These are phyloP conservation scores for Ectropis crepuscularia DNA, from an alignment of 2,888 invertebrate species.

Conservation along the genomic window DNA sequence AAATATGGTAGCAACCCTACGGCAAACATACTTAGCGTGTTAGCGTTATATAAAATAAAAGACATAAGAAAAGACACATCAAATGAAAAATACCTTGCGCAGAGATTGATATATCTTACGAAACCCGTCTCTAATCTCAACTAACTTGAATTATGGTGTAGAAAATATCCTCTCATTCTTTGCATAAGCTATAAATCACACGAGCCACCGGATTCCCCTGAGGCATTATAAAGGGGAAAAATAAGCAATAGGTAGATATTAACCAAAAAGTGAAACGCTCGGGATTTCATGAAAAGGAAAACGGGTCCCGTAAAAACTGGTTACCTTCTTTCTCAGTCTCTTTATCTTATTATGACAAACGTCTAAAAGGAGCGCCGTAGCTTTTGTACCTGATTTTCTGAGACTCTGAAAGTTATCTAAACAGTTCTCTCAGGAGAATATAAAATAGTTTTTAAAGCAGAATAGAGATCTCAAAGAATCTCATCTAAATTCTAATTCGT, in stretches of 20 bases:
- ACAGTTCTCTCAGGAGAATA: slow-evolving; percentile 15
- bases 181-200: slow-evolving; percentile 81
- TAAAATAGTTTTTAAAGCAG: slow-evolving; percentile 19
- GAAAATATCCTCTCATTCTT: slow-evolving; percentile 81
- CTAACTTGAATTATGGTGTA: slow-evolving; percentile 79
- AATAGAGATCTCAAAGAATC: slow-evolving; percentile 17
- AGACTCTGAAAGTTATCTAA: slow-evolving; percentile 17
- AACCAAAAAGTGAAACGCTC: slow-evolving; percentile 63
- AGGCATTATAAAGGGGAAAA: slow-evolving; percentile 71
- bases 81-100: slow-evolving; percentile 19
- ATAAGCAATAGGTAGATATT: slow-evolving; percentile 77
- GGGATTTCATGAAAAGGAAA: slow-evolving; percentile 47
- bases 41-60: neutral
- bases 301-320: slow-evolving; percentile 34
- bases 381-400: slow-evolving; percentile 13
- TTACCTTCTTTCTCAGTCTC: slow-evolving; percentile 16
- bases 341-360: slow-evolving; percentile 31
- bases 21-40: too few species aligned
- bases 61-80: slow-evolving; percentile 11
- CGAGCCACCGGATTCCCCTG: slow-evolving; percentile 71
- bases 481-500: slow-evolving; percentile 44
- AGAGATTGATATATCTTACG: slow-evolving; percentile 71
- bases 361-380: slow-evolving; percentile 10
- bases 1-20: too few species aligned
- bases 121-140: slow-evolving; percentile 75